Evolutionary conservation across 1,140 invertebrate species (phyloP), one percentile per base, ranked within the genome.

Genomic region (Drosophila lini): DNA sequence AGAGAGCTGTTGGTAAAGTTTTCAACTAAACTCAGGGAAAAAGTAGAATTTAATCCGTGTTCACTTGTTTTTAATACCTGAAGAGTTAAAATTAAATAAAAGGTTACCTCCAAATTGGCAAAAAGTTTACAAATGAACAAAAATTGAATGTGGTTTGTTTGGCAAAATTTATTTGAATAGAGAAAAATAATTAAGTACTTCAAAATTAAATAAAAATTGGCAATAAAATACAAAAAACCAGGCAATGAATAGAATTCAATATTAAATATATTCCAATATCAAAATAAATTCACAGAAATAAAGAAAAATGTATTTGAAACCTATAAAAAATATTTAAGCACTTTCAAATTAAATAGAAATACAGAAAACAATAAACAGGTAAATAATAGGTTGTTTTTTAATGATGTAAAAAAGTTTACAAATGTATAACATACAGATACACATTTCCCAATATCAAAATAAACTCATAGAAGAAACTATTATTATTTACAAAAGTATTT

Each of bases 1-100:
- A 19, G 38, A 34, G 42, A 34, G 28, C 64, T 6, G 10, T 48
- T 70, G 11, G 9, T 38, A 42, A 64, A 47, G 34, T 48, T 45
- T 41, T 19, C 10, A 10, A 32, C 22, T n/a, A 31, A 38, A 57
- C 16, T 11, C 11, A 25, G 1, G 7, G 5, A 7, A 36, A 22
- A 6, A 15, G 13, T 1, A 3, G 19, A 19, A 22, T 52, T 53
- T 34, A 53, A 53, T 36, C n/a, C 2, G 7, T 22, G 15, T 36
- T 36, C 2, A 19, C 2, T 8, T 19, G 1, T 19, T 19, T 11
- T 19, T 34, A 11, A 11, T 34, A 22, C 8, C 7, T 5, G 32
- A 15, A 36, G 0, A 48, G 8, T 28, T 9, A 8, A 13, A 34
- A 53, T 22, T 34, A 53, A 53, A 34, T 5, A 53, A 53, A 53